Evolutionary conservation across 2,797 vertebrate species (phyloP).

Genomic region (Enteromius thamalakanensis): DNA sequence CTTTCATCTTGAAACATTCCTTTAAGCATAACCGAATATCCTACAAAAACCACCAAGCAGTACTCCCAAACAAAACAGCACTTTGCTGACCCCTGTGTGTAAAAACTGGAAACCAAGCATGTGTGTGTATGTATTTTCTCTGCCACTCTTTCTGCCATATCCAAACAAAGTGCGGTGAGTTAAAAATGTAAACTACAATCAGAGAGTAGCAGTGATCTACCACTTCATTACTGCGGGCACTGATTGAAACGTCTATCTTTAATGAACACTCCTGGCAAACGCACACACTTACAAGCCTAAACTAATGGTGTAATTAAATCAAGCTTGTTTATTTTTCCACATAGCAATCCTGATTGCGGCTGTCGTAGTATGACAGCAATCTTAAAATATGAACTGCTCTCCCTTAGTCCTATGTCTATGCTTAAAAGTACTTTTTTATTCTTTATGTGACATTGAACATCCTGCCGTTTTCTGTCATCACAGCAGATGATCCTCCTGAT

Average conservation of each 20-base stretch:
- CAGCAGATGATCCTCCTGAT: conserved; percentile 17
- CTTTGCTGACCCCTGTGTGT: conserved; percentile 57
- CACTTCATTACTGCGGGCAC: conserved; percentile 14
- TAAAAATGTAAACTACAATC: conserved; percentile 44
- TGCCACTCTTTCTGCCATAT: neutral
- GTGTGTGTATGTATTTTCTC: conserved; percentile 4
- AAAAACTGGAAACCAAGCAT: conserved; percentile 27
- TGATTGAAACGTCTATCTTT: conserved; percentile 28
- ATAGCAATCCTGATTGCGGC: conserved; percentile 31
- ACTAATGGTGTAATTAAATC: conserved; percentile 31
- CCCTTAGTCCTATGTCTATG: neutral
- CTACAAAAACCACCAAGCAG: conserved; percentile 19
- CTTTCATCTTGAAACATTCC: conserved; percentile 11
- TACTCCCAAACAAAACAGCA: conserved; percentile 21
- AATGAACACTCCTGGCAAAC: conserved; percentile 6
- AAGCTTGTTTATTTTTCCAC: conserved; percentile 35
- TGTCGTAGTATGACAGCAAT: conserved; percentile 17
- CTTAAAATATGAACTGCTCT: conserved; percentile 1
- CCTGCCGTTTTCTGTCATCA: neutral
- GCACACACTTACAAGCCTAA: conserved; percentile 11
- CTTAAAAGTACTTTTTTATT: neutral
- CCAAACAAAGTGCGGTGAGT: conserved; percentile 34
- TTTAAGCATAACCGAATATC: conserved; percentile 9
- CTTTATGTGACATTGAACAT: neutral
- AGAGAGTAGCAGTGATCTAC: conserved; percentile 18